Base-by-base conservation (phyloP, 2,797 vertebrate genomes). In the Lepilemur septentrionalis region DNA sequence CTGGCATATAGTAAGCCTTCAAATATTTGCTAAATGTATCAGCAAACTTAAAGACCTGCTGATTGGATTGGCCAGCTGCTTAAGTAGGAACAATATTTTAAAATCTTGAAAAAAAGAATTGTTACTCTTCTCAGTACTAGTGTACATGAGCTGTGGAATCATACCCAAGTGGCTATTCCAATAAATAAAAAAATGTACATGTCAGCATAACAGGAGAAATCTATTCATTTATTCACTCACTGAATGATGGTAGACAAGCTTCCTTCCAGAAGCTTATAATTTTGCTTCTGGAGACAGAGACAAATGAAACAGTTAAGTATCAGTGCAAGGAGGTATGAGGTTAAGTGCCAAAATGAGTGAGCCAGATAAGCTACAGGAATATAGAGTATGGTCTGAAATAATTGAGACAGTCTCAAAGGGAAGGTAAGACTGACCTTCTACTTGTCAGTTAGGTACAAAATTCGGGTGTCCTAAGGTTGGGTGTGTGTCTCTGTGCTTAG, bases 271-370 rank as follows among this genome's bases (percentile, higher is more conserved):
- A 88, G 55, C 32, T 93, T 96, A 67, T n/a, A 93, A 81, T 35
- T 7, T 48, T 79, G 38, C 15, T 80, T 86, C 38, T 82, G 70
- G 73, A 65, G 63, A 86, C 5, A 89, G 50, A 95, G 50, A 80
- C 43, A 63, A 15, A 86, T 15, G 59, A 89, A 94, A 89, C 55
- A 94, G 43, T 95, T 93, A 84, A 96, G 72, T 10, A 92, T 52
- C 30, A 88, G 11, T 35, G 30, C 43, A 95, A 88, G 43, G n/a
- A 84, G 15, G 35, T 69, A 83, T 43, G 41, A 57, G 46, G 73
- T 89, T 65, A 86, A n/a, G 23, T 72, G 80, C 75, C 80, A 94
- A 92, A 87, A 87, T 61, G 50, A 95, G 46, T 61, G 48, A 59
- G 80, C 46, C 50, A 93, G 80, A 35, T 72, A 97, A 94, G 13